Base-by-base conservation (phyloP, 2,888 invertebrate genomes). In the Zaprionus obscuricornis region DNA sequence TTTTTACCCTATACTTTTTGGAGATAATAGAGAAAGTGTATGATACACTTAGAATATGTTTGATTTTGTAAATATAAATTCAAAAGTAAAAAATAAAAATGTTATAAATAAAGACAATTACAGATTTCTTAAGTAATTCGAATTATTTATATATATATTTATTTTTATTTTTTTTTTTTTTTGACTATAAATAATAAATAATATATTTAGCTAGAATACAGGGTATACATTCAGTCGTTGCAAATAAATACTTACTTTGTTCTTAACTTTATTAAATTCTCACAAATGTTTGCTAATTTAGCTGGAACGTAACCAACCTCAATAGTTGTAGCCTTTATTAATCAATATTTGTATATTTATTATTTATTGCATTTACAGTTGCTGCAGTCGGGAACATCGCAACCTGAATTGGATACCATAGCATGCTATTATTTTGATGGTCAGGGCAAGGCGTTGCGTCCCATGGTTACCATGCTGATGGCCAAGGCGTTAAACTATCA, bases 401-500 rank as follows among this genome's bases (percentile, higher is more conserved):
- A 95, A 90, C 92, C 94, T 66, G 96, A 97, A 91, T 92, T 99
- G 89, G 94, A 95, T 91, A 95, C 95, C 90, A 97, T 98, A 92
- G 95, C 98, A 65, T 96, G 96, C 88, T 99, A 99, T 91, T 98
- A 99, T 92, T 98, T 99, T 92, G 97, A 98, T 91, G 98, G 98
- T 63, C 96, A 98, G 90, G 99, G 99, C 87, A 99, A 99, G 92
- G 96, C 98, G 75, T 92, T 99, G 77, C 93, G 99, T 89, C 99
- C 99, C 43, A 96, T 97, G 95, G 95, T 99, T 45, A 95, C 96
- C 49, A 94, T 98, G 89, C 93, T 99, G 52, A 97, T 98, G 96
- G 96, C 98, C 76, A 93, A 96, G 91, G 97, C 98, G 79, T 93
- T 97, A 90, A 97, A 97, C 92, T 95, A 95, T 91, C 97, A 97